Conservation (phyloP, 2,888 invertebrate genomes). For the Odontomyia ornata region DNA sequence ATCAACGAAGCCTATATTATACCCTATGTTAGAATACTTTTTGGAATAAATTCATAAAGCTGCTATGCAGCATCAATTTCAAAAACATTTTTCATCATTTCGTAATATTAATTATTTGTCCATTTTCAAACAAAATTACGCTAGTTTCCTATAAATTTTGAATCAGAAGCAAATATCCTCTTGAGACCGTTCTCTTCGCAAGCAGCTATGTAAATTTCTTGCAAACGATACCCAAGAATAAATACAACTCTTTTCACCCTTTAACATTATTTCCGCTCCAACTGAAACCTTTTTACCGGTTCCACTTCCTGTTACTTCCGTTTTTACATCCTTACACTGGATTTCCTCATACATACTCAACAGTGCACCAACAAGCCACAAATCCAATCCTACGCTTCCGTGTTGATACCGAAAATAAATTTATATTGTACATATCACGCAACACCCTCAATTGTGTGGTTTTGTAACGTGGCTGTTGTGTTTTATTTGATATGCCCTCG, state of each 20-base stretch:
- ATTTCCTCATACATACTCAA: conserved; percentile 33
- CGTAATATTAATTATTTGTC: no score
- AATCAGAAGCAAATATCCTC: no score
- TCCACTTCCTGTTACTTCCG: conserved; percentile 38
- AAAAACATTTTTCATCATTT: no score
- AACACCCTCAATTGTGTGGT: conserved; percentile 43
- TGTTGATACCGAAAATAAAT: conserved; percentile 38
- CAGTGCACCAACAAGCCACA: neutral
- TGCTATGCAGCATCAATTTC: no score
- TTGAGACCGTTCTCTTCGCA: no score
- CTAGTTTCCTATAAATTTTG: no score
- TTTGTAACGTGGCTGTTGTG: conserved; percentile 15
- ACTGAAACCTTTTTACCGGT: conserved; percentile 28
- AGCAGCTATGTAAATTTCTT: no score
- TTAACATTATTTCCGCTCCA: conserved; percentile 33
- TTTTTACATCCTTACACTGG: conserved; percentile 13
- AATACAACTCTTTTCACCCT: conserved; percentile 21
- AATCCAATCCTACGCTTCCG: conserved; percentile 34
- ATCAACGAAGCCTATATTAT: no score
- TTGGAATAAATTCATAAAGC: no score
- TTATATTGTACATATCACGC: conserved; percentile 32
- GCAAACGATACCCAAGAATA: neutral
- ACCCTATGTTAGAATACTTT: no score
- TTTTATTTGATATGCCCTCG: conserved; percentile 27
- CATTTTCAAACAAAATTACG: no score